Evolutionary conservation across 2,888 invertebrate species (phyloP), one percentile per base, ranked within the genome.

Genomic region (Drosophila picticornis): DNA sequence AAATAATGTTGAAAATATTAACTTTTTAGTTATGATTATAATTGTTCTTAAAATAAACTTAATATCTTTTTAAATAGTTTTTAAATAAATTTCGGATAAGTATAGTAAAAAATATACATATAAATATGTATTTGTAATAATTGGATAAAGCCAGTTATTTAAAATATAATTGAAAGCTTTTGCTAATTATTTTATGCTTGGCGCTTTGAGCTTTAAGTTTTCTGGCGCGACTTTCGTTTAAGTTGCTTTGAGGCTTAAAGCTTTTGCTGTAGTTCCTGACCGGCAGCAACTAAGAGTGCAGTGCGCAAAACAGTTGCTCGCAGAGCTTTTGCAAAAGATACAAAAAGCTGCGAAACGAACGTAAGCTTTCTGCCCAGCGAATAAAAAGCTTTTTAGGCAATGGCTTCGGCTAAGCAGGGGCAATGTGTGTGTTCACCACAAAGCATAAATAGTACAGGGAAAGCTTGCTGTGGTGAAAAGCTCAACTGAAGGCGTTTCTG

Each of bases 241-340:
- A 48, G 7, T 50, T 29, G 27, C 27, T 29, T 11, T 1, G 1
- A n/a, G 29, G n/a, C 51, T 59, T 27, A 34, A 36, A 68, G 70
- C 61, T 71, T 31, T 50, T 0, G 38, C 25, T 31, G 38, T 2
- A 43, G 36, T 56, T 50, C 48, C 72, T 64, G 64, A 72, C 58
- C 58, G 11, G n/a, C 46, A 31, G 32, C 59, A 73, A 46, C 55
- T 19, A n/a, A 40, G 52, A 60, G 50, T 40, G 5, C 32, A 60
- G 38, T 72, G 64, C 4, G 46, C 13, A 25, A 34, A 34, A 13
- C 25, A 11, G 16, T 11, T 13, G 6, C 22, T 3, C 29, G n/a
- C 38, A 31, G 5, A 71, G 70, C 71, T 71, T 71, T 38, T 0
- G 2, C 25, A 50, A 10, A 11, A 13, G 5, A 11, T 1, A 13